Percentiles rank a stretch among this genome's conserved stretches.
These are phyloP conservation scores for Eubasilissa regina DNA, from an alignment of 1,140 invertebrate species.

Conservation along the genomic window DNA sequence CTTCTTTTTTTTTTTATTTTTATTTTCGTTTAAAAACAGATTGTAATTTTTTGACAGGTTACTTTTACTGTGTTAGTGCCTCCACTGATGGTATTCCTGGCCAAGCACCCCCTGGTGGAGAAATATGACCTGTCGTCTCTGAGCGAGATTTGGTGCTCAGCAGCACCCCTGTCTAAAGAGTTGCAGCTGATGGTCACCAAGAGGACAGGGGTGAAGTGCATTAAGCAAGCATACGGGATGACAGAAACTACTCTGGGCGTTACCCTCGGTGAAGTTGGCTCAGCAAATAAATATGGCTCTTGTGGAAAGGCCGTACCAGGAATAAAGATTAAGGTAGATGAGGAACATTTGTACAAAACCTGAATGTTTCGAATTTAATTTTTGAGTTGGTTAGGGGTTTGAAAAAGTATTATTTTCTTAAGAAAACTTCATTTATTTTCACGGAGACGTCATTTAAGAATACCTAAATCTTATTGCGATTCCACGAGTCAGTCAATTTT, in stretches of 20 bases:
- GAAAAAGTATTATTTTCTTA: too few relatives aligned
- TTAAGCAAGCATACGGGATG: conserved; percentile 80
- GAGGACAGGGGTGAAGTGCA: conserved; percentile 70
- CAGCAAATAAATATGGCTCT: conserved; percentile 26
- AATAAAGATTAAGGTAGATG: conserved; percentile 28
- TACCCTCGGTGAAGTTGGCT: not conserved
- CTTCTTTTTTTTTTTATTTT: too few relatives aligned
- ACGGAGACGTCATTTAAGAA: too few relatives aligned
- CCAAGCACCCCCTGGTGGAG: conserved; percentile 76
- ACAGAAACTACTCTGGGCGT: conserved; percentile 77
- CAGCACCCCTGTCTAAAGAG: conserved; percentile 72
- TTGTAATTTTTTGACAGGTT: conserved; percentile 64
- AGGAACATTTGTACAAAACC: not conserved
- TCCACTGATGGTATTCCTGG: conserved; percentile 77
- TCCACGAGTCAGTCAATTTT: too few relatives aligned
- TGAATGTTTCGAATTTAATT: not conserved
- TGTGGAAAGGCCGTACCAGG: conserved; percentile 55
- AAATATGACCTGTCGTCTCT: conserved; percentile 76
- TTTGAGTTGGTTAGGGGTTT: too few relatives aligned
- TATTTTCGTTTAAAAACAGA: not conserved
- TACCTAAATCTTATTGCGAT: too few relatives aligned
- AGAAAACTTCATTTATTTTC: too few relatives aligned
- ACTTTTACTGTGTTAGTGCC: conserved; percentile 77
- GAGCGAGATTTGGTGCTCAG: conserved; percentile 74
- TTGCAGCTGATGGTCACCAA: conserved; percentile 67